These are phyloP conservation scores for Solen grandis DNA, from an alignment of 1,140 invertebrate genomes.

Conservation along the genomic window DNA sequence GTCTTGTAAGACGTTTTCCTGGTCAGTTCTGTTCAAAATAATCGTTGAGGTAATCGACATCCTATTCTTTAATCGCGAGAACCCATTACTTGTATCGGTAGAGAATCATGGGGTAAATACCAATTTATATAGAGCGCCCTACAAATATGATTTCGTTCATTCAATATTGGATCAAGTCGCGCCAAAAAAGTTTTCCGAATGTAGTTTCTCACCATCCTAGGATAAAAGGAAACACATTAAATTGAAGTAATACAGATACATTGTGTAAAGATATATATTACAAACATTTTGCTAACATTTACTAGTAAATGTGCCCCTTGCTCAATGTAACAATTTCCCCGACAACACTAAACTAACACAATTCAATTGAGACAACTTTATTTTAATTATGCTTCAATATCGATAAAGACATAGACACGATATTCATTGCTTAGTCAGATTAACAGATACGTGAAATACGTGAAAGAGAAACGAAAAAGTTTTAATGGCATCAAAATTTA, in stretches of 20 bases:
- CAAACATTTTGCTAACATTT: background rate
- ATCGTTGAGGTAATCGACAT: too few relatives aligned
- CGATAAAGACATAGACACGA: background rate
- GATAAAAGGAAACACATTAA: conserved; percentile 1
- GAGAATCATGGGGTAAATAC: conserved; percentile 1
- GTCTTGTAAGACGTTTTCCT: conserved; percentile 14
- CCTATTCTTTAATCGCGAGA: background rate
- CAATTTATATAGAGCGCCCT: background rate
- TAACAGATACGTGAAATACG: too few relatives aligned
- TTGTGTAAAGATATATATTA: background rate
- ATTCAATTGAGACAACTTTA: conserved; percentile 5
- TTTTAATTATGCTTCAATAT: background rate
- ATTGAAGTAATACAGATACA: too few relatives aligned
- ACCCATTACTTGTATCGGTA: conserved; percentile 1
- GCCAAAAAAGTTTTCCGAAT: too few relatives aligned
- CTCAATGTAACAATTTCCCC: conserved; percentile 25
- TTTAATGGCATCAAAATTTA: conserved; percentile 8
- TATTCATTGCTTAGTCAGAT: background rate
- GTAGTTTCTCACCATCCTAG: too few relatives aligned
- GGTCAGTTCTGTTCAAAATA: too few relatives aligned
- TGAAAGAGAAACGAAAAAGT: background rate
- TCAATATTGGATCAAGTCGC: background rate
- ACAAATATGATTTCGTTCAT: too few relatives aligned
- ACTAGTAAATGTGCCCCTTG: conserved; percentile 18
- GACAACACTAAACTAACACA: background rate